A percentile compares a stretch with the other conserved stretches of the same genome.
Conservation (phyloP, 2,797 vertebrate genomes). For the Anguilla obscura region DNA sequence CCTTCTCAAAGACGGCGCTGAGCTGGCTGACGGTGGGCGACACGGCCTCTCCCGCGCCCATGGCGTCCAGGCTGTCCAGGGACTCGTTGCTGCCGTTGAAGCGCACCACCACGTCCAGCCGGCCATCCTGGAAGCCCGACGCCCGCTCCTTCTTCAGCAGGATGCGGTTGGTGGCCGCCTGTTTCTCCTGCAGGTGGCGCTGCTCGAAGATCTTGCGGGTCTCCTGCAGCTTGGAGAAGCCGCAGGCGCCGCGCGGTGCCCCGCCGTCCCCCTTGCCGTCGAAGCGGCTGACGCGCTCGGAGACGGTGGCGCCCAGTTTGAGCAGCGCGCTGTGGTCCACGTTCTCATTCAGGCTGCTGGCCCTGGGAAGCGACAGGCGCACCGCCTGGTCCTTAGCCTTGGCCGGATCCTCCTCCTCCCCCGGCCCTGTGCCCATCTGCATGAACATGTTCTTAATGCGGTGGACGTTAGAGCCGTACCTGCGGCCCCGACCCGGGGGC, state of each 20-base stretch:
- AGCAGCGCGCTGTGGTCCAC: constrained; percentile 91
- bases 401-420: constrained; percentile 78
- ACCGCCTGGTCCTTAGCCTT: constrained; percentile 74
- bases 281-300: constrained; percentile 89
- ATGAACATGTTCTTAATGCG: constrained; percentile 99
- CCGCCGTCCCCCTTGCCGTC: constrained; percentile 77
- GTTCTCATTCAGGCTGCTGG: constrained; percentile 88
- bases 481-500: constrained; percentile 81
- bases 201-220: constrained; percentile 95
- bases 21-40: constrained; percentile 96
- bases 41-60: constrained; percentile 85
- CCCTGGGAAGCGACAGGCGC: constrained; percentile 87
- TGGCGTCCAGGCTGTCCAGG: constrained; percentile 87
- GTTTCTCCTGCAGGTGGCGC: constrained; percentile 81
- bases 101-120: constrained; percentile 90
- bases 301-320: constrained; percentile 92
- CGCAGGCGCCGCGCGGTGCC: constrained; percentile 78
- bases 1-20: constrained; percentile 93
- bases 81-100: constrained; percentile 97
- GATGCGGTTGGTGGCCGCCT: constrained; percentile 81
- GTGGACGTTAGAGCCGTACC: constrained; percentile 98
- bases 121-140: constrained; percentile 83
- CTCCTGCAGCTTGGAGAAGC: constrained; percentile 94
- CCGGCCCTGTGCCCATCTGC: constrained; percentile 88
- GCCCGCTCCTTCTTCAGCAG: constrained; percentile 87